Evolutionary conservation across 2,113 vertebrate genomes (phyloP).

Genomic region (Lethenteron camtschaticum): DNA sequence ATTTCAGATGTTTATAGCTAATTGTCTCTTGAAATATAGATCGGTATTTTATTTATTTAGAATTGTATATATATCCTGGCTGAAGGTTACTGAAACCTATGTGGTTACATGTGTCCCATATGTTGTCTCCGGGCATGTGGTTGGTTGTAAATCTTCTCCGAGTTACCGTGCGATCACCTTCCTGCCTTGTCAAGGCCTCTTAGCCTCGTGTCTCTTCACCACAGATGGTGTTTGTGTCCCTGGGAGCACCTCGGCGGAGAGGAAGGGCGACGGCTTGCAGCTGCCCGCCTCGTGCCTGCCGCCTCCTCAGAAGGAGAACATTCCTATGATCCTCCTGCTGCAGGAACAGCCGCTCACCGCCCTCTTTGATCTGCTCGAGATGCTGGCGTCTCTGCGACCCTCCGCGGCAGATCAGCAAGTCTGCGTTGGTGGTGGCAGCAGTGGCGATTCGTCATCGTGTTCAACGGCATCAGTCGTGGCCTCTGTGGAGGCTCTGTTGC

Average conservation of each 20-base stretch:
- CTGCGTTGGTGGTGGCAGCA: too few relatives aligned
- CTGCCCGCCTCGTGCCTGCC: slow-evolving; percentile 89
- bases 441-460: too few relatives aligned
- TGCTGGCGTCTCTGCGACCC: slow-evolving; percentile 90
- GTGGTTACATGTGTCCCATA: too few relatives aligned
- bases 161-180: neutral
- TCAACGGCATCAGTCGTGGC: too few relatives aligned
- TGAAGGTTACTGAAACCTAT: too few relatives aligned
- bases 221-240: slow-evolving; percentile 95
- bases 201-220: neutral
- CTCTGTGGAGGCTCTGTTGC: too few relatives aligned
- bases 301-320: slow-evolving; percentile 91
- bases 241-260: slow-evolving; percentile 81
- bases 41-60: too few relatives aligned
- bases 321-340: slow-evolving; percentile 86
- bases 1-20: too few relatives aligned
- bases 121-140: too few relatives aligned
- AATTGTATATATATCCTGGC: too few relatives aligned
- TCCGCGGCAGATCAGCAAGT: slow-evolving; percentile 35
- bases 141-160: neutral
- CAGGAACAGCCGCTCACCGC: slow-evolving; percentile 94
- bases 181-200: neutral
- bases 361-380: slow-evolving; percentile 86
- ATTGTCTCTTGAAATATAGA: too few relatives aligned
- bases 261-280: slow-evolving; percentile 87